Conservation (phyloP, 1,140 invertebrate genomes). For the Diploscapter pachys region DNA sequence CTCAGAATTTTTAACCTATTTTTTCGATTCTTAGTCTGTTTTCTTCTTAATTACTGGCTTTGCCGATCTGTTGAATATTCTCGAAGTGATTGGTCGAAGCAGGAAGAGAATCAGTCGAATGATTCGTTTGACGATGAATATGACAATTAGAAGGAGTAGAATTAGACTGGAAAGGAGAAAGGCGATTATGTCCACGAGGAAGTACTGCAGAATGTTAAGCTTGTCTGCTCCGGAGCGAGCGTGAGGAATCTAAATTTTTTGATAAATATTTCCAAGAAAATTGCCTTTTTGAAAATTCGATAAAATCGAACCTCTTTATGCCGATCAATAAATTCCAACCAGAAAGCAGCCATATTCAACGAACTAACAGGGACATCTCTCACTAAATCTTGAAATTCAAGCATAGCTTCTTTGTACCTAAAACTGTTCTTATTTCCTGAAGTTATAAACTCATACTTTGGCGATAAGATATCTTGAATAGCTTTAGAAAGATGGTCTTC, state of each 20-base stretch:
- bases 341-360: conserved; percentile 57
- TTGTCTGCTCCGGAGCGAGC: conserved; percentile 56
- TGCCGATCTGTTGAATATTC: no score
- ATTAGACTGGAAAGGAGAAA: conserved; percentile 40
- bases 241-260: conserved; percentile 38
- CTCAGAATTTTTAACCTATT: no score
- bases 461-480: conserved; percentile 26
- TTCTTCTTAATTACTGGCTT: no score
- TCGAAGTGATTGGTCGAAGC: no score
- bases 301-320: conserved; percentile 50
- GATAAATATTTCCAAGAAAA: neutral
- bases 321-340: conserved; percentile 58
- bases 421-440: neutral
- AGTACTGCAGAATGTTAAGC: conserved; percentile 52
- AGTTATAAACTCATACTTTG: conserved; percentile 25
- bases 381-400: conserved; percentile 58
- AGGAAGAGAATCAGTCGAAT: no score
- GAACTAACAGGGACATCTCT: conserved; percentile 58
- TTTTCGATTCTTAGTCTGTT: no score
- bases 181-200: conserved; percentile 53
- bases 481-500: conserved; percentile 16
- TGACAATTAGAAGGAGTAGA: no score
- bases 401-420: conserved; percentile 51
- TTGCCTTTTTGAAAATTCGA: neutral
- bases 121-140: no score